Evolutionary conservation across 2,113 vertebrate genomes (phyloP).

Genomic region (Cathartes aura): DNA sequence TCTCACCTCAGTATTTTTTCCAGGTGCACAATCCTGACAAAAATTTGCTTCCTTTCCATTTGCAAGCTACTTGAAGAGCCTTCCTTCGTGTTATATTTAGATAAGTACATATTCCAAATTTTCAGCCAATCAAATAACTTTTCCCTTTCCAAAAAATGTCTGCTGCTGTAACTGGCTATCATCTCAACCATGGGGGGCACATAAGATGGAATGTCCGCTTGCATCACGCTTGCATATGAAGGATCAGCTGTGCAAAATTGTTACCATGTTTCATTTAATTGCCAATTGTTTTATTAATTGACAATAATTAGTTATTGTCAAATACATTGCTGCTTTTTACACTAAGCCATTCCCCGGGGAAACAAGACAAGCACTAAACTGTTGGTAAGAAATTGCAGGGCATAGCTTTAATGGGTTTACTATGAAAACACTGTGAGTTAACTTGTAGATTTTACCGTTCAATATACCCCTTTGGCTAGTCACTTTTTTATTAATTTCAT

Average conservation of each 20-base stretch:
- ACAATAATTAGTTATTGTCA: background rate
- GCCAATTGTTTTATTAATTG: background rate
- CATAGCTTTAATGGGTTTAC: background rate
- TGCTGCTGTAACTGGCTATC: background rate
- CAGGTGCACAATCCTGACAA: background rate
- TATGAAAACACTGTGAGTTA: background rate
- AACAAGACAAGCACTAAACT: background rate
- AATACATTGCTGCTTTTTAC: background rate
- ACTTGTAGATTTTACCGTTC: background rate
- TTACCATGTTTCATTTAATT: background rate
- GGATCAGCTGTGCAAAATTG: background rate
- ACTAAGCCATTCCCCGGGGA: background rate
- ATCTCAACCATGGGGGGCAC: background rate
- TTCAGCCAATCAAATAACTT: background rate
- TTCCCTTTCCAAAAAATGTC: background rate
- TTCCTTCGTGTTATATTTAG: background rate
- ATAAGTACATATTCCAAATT: background rate
- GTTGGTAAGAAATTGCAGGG: background rate
- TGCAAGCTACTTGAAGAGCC: background rate
- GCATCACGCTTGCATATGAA: background rate
- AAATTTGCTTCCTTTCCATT: background rate
- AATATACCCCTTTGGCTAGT: background rate
- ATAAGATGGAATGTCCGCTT: background rate
- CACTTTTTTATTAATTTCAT: background rate
- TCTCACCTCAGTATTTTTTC: conserved; percentile 38